A percentile compares a stretch with the other conserved stretches of the same genome.
These are phyloP conservation scores for Trinorchestia longiramus DNA, from an alignment of 1,140 invertebrate species.

Conservation along the genomic window DNA sequence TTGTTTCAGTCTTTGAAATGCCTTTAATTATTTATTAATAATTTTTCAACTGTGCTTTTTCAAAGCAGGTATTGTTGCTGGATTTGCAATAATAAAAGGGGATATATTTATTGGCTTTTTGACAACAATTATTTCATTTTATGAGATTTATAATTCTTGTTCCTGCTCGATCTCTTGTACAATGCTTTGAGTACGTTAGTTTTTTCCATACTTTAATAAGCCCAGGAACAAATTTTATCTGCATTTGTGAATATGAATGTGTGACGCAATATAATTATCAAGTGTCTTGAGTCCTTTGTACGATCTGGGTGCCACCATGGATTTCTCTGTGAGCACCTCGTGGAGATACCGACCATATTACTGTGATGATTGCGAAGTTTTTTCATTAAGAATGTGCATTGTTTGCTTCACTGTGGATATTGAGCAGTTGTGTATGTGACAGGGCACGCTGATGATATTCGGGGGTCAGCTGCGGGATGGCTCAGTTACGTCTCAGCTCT, in stretches of 20 bases:
- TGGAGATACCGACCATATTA: background rate
- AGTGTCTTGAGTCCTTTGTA: too few species aligned
- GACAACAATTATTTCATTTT: background rate
- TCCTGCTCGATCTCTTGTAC: background rate
- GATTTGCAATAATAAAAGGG: background rate
- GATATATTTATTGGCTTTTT: background rate
- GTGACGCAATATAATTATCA: too few species aligned
- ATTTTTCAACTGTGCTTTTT: background rate
- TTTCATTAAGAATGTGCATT: background rate
- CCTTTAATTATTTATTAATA: background rate
- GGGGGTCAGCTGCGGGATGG: conserved; percentile 57
- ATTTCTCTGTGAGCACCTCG: background rate
- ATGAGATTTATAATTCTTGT: background rate
- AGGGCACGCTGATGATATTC: conserved; percentile 57
- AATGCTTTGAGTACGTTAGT: too few species aligned
- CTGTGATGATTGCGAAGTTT: background rate
- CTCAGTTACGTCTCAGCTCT: conserved; percentile 51
- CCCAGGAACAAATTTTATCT: too few species aligned
- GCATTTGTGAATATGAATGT: too few species aligned
- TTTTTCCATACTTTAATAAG: too few species aligned
- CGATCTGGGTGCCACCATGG: too few species aligned
- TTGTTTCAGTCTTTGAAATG: background rate
- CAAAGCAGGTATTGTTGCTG: background rate
- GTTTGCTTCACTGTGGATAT: background rate
- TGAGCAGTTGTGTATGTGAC: background rate